These are phyloP conservation scores for Sciaenops ocellatus DNA, from an alignment of 2,797 vertebrate genomes.

Conservation along the genomic window DNA sequence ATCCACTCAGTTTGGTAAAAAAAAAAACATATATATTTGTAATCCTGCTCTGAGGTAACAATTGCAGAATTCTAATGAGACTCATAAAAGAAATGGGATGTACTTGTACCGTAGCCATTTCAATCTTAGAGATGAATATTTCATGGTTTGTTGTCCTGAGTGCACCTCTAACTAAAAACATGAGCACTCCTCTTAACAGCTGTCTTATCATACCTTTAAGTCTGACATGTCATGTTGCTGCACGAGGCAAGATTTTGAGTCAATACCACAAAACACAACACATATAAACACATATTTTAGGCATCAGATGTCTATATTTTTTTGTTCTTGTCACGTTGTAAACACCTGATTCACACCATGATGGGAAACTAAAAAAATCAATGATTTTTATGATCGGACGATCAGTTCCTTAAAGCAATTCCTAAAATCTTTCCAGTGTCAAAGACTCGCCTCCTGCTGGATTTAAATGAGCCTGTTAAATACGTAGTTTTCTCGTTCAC, in stretches of 20 bases:
- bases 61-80: slow-evolving; percentile 21
- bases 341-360: neutral
- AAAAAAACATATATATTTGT: slow-evolving; percentile 7
- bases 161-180: slow-evolving; percentile 51
- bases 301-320: neutral
- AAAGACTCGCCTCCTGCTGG: neutral
- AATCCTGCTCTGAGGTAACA: slow-evolving; percentile 37
- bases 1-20: slow-evolving; percentile 35
- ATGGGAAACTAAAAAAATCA: neutral
- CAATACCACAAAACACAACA: neutral
- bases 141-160: slow-evolving; percentile 67
- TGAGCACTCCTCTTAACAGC: slow-evolving; percentile 37
- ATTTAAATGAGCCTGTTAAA: slow-evolving; percentile 20
- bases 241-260: no score
- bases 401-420: slow-evolving; percentile 28
- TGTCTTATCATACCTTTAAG: slow-evolving; percentile 14
- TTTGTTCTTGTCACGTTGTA: neutral
- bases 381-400: neutral
- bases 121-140: slow-evolving; percentile 70
- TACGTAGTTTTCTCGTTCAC: slow-evolving; percentile 1
- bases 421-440: slow-evolving; percentile 19
- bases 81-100: slow-evolving; percentile 59
- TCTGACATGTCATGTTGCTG: neutral
- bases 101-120: slow-evolving; percentile 49
- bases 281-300: neutral